These are phyloP conservation scores for Stegodyphus dumicola DNA, from an alignment of 1,140 invertebrate species.

Conservation along the genomic window DNA sequence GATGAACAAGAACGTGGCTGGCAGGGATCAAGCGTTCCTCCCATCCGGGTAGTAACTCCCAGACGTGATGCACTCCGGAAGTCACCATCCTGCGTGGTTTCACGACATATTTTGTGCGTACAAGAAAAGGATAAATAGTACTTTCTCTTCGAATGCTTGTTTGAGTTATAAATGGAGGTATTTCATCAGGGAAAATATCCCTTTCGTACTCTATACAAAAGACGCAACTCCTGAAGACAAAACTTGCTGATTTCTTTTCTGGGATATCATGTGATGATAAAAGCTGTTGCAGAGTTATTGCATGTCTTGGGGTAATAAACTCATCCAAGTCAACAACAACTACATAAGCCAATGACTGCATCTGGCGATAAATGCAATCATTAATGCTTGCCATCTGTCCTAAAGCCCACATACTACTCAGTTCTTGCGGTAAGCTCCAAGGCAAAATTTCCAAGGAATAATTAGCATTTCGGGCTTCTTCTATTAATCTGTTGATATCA, in stretches of 20 bases:
- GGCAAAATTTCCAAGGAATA: conserved; percentile 79
- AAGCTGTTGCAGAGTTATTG: conserved; percentile 73
- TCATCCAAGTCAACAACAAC: conserved; percentile 90
- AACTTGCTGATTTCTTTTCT: conserved; percentile 1
- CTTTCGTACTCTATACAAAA: conserved; percentile 38
- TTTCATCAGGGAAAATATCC: neutral
- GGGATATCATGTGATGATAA: neutral
- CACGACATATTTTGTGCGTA: conserved; percentile 26
- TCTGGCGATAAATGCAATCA: conserved; percentile 90
- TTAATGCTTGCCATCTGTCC: conserved; percentile 90
- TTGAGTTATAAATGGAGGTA: conserved; percentile 37
- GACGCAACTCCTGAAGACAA: conserved; percentile 25
- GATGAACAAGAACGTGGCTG: conserved; percentile 25
- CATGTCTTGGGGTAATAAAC: conserved; percentile 83
- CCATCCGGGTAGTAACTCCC: conserved; percentile 3
- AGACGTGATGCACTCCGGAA: conserved; percentile 31
- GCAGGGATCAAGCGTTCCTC: conserved; percentile 14
- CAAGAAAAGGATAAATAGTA: conserved; percentile 27
- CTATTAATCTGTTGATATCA: conserved; percentile 75
- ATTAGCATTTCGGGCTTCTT: conserved; percentile 76
- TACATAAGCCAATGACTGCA: conserved; percentile 83
- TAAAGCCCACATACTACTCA: conserved; percentile 86
- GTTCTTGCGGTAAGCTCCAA: conserved; percentile 81
- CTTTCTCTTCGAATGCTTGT: conserved; percentile 20
- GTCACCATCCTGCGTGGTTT: neutral